These are phyloP conservation scores for Cynaeus angustus DNA, from an alignment of 2,888 invertebrate species.

Conservation along the genomic window DNA sequence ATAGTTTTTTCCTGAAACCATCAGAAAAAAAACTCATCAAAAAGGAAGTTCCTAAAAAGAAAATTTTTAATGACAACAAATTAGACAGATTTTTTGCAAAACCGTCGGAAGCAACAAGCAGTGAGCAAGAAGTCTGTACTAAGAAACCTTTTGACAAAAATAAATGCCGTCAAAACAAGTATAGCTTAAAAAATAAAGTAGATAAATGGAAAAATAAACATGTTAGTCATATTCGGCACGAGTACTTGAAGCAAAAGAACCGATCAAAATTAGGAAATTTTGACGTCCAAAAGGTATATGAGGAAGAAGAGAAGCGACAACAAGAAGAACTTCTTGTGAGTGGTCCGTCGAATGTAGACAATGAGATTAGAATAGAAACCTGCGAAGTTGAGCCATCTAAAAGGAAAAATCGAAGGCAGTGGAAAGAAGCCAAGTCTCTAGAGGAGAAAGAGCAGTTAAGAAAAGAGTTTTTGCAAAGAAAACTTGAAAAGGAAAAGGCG, in stretches of 20 bases:
- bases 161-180: constrained; percentile 78
- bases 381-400: constrained; percentile 5
- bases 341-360: constrained; percentile 41
- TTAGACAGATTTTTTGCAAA: no score
- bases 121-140: no score
- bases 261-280: constrained; percentile 62
- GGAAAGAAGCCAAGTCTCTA: constrained; percentile 68
- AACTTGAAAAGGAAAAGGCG: constrained; percentile 77
- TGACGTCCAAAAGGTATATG: constrained; percentile 73
- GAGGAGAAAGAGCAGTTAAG: constrained; percentile 73
- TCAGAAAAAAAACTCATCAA: constrained; percentile 16
- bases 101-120: no score
- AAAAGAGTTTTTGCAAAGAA: constrained; percentile 72
- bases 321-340: constrained; percentile 46
- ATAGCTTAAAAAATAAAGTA: constrained; percentile 81
- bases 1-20: neutral
- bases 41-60: no score
- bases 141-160: constrained; percentile 80
- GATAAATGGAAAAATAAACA: constrained; percentile 80
- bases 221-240: constrained; percentile 75
- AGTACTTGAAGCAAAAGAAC: constrained; percentile 75
- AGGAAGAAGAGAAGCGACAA: constrained; percentile 54
- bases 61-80: no score
- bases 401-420: neutral
- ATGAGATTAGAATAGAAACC: constrained; percentile 46